Percentiles rank a stretch among this genome's conserved stretches.
Conservation (phyloP, 2,888 invertebrate genomes). For the Loripinus fragilis region DNA sequence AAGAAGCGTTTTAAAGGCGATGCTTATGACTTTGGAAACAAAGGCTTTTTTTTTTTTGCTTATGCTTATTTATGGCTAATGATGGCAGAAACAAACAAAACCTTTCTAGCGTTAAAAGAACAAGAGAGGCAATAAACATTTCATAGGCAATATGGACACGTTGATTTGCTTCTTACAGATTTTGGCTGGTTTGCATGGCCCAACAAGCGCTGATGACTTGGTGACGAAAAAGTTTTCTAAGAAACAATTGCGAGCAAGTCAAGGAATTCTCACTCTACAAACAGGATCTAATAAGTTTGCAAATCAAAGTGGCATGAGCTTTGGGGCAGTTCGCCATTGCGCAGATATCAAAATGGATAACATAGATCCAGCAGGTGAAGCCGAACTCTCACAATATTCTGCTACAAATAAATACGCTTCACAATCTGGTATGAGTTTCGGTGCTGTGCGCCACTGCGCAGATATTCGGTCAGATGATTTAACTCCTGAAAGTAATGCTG, state of each 20-base stretch:
- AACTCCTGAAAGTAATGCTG: conserved; percentile 70
- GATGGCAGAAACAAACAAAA: neutral
- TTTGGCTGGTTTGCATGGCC: conserved; percentile 17
- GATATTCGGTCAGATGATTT: conserved; percentile 81
- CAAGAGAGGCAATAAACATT: neutral
- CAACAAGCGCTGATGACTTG: conserved; percentile 42
- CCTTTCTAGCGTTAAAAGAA: conserved; percentile 16
- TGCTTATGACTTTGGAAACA: too few species aligned
- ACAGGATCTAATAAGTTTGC: conserved; percentile 78
- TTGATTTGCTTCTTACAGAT: conserved; percentile 18
- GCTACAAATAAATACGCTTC: conserved; percentile 79
- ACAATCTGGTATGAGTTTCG: conserved; percentile 79
- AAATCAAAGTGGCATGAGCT: conserved; percentile 77
- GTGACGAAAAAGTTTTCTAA: conserved; percentile 73
- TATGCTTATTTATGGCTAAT: too few species aligned
- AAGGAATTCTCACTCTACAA: conserved; percentile 73
- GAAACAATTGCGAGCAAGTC: conserved; percentile 78
- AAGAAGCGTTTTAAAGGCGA: too few species aligned
- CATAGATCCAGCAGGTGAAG: conserved; percentile 71
- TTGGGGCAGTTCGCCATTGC: conserved; percentile 78
- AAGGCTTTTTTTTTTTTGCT: too few species aligned
- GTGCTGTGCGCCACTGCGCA: conserved; percentile 77
- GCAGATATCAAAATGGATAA: conserved; percentile 81
- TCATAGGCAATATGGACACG: conserved; percentile 10
- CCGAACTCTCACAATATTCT: too few species aligned